Percentiles rank a stretch among this genome's conserved stretches.
Conservation (phyloP, 1,140 invertebrate species). For the Diabrotica undecimpunctata region DNA sequence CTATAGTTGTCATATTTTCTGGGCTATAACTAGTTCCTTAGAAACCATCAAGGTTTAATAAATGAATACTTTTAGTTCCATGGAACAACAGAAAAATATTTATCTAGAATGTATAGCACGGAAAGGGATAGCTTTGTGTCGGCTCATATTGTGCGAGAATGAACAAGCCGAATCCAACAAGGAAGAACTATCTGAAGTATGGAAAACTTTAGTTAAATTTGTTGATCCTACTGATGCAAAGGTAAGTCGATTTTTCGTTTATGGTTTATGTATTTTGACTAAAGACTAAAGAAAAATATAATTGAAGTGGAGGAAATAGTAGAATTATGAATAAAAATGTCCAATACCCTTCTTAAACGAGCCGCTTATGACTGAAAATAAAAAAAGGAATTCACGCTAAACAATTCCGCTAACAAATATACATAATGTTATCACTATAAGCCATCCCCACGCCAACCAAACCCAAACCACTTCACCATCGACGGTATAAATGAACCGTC, state of each 20-base stretch:
- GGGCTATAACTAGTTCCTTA: neutral
- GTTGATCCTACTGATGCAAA: constrained; percentile 74
- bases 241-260: constrained; percentile 48
- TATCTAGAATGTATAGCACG: constrained; percentile 74
- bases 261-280: neutral
- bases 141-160: constrained; percentile 54
- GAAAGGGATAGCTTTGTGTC: constrained; percentile 69
- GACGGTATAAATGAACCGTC: no score
- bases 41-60: neutral
- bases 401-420: no score
- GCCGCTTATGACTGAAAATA: no score
- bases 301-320: neutral
- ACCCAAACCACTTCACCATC: no score
- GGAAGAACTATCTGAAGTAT: constrained; percentile 59
- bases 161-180: constrained; percentile 45
- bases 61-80: constrained; percentile 54
- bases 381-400: no score
- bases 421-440: no score
- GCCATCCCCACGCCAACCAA: no score
- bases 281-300: neutral
- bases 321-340: neutral
- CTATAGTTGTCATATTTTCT: no score
- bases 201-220: constrained; percentile 72
- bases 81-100: constrained; percentile 77
- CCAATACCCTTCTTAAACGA: no score